Evolutionary conservation across 2,113 vertebrate species (phyloP).

Genomic region (Sapajus apella): DNA sequence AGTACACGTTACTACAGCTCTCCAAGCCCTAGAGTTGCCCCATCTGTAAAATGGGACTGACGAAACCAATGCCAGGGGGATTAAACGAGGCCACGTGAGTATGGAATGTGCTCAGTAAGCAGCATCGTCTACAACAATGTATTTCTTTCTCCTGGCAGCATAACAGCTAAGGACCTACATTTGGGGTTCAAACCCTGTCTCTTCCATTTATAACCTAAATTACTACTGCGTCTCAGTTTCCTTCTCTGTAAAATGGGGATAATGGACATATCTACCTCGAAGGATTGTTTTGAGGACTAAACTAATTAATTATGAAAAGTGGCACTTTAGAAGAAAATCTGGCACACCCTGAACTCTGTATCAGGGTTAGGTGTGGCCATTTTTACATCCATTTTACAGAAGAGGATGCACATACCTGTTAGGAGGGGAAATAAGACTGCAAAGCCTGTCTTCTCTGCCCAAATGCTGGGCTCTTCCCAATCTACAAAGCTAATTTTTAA

Average conservation of each 20-base stretch:
- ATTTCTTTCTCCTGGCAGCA: neutral
- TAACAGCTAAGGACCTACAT: neutral
- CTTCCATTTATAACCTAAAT: neutral
- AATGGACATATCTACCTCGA: neutral
- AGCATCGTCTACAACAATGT: neutral
- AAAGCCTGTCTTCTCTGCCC: neutral
- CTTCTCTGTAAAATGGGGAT: neutral
- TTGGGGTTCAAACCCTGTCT: neutral
- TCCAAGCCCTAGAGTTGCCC: neutral
- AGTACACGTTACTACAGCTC: neutral
- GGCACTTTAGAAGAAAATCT: neutral
- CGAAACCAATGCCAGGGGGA: neutral
- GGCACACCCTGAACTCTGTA: no score
- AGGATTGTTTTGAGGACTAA: neutral
- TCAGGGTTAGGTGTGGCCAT: neutral
- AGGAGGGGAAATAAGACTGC: neutral
- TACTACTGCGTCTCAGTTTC: neutral
- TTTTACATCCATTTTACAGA: neutral
- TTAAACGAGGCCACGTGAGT: neutral
- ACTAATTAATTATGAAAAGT: neutral
- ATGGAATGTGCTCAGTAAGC: neutral
- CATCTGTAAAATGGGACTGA: neutral
- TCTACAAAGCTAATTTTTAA: neutral
- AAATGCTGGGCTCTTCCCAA: neutral
- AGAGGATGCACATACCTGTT: neutral